A percentile compares a stretch with the other conserved stretches of the same genome.
Conservation (phyloP, 2,888 invertebrate genomes). For the Theretra japonica region DNA sequence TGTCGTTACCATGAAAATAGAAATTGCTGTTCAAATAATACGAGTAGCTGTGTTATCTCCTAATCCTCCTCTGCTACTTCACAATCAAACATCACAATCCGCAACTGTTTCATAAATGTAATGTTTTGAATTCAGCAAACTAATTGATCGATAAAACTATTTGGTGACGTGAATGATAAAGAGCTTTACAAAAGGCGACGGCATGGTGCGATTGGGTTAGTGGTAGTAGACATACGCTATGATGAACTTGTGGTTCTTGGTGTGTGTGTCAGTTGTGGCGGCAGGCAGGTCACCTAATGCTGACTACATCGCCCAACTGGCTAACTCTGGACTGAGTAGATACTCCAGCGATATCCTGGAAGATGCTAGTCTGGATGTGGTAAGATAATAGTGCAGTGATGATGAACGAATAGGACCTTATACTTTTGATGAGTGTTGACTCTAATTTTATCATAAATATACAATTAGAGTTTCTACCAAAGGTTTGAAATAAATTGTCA, state of each 20-base stretch:
- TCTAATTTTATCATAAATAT: too few species aligned
- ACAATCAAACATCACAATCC: not conserved
- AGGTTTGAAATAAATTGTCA: too few species aligned
- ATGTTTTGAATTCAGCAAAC: not conserved
- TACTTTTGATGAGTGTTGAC: too few species aligned
- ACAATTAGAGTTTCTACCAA: too few species aligned
- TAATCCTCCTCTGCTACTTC: not conserved
- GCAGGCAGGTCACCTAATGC: constrained; percentile 59
- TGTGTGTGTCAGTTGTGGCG: constrained; percentile 42
- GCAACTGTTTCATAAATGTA: not conserved
- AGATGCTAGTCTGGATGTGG: constrained; percentile 62
- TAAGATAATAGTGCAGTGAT: constrained; percentile 44
- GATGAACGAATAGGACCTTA: not conserved
- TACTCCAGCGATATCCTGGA: constrained; percentile 54
- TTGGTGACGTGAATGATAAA: constrained; percentile 34
- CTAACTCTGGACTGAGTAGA: constrained; percentile 42
- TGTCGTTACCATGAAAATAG: too few species aligned
- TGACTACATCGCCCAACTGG: constrained; percentile 48
- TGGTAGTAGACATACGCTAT: constrained; percentile 41
- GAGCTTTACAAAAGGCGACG: constrained; percentile 39
- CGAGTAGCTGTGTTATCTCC: too few species aligned
- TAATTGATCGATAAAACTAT: constrained; percentile 2
- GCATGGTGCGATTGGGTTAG: constrained; percentile 33
- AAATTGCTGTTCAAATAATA: too few species aligned
- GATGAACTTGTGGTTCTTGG: constrained; percentile 46